A percentile compares a stretch with the other conserved stretches of the same genome.
Conservation (phyloP, 2,797 vertebrate genomes). For the Falco cherrug region DNA sequence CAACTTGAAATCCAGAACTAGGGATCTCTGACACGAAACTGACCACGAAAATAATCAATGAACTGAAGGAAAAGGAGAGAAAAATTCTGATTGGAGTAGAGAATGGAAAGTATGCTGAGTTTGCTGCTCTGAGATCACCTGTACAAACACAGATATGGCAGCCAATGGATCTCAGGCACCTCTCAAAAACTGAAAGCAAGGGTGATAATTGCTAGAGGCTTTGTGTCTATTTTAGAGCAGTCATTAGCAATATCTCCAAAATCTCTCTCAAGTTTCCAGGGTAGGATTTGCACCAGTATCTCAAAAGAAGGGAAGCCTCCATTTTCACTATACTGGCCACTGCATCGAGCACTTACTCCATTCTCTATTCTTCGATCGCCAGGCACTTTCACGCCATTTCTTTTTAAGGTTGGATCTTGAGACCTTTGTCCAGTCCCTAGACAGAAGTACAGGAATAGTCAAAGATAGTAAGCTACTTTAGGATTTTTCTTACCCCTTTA, state of each 20-base stretch:
- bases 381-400: conserved; percentile 88
- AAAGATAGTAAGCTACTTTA: neutral
- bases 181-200: neutral
- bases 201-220: neutral
- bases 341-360: conserved; percentile 82
- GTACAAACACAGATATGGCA: neutral
- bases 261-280: neutral
- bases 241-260: neutral
- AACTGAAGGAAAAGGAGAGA: neutral
- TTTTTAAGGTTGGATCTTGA: conserved; percentile 84
- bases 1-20: neutral
- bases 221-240: neutral
- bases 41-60: neutral
- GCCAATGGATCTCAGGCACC: neutral
- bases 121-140: neutral
- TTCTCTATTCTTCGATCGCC: conserved; percentile 90
- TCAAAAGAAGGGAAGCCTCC: neutral
- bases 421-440: conserved; percentile 82
- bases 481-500: neutral
- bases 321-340: neutral
- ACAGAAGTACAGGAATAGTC: neutral
- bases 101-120: neutral
- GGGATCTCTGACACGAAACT: neutral
- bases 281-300: neutral
- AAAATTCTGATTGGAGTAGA: neutral